Evolutionary conservation across 1,140 invertebrate species (phyloP).

Genomic region (Paracyclopina nana): DNA sequence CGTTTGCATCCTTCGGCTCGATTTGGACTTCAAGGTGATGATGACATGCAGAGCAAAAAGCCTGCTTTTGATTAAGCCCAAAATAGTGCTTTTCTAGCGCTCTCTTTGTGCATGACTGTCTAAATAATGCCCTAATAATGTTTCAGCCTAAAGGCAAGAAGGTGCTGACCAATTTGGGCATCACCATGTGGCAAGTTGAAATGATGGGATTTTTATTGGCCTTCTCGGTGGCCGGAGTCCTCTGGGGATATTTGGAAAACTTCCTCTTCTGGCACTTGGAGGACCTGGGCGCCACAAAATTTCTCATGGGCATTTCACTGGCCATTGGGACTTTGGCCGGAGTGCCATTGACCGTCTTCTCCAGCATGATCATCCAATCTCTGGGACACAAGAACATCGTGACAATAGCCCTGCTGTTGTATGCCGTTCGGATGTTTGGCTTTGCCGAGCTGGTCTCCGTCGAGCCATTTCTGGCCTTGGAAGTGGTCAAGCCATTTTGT

Average conservation of each 20-base stretch:
- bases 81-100: too few relatives aligned
- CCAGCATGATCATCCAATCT: slow-evolving; percentile 51
- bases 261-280: slow-evolving; percentile 69
- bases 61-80: too few relatives aligned
- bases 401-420: slow-evolving; percentile 53
- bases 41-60: too few relatives aligned
- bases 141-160: slow-evolving; percentile 44
- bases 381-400: slow-evolving; percentile 62
- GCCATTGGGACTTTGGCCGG: slow-evolving; percentile 54
- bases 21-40: slow-evolving; percentile 59
- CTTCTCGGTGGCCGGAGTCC: slow-evolving; percentile 36
- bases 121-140: too few relatives aligned
- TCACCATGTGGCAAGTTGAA: slow-evolving; percentile 47
- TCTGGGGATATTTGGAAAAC: slow-evolving; percentile 63
- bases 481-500: slow-evolving; percentile 59
- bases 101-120: too few relatives aligned
- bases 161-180: slow-evolving; percentile 45
- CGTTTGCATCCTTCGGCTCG: slow-evolving; percentile 45
- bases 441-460: slow-evolving; percentile 61
- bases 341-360: slow-evolving; percentile 49
- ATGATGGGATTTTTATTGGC: slow-evolving; percentile 43
- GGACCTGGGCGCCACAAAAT: slow-evolving; percentile 51
- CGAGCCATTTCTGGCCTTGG: slow-evolving; percentile 57
- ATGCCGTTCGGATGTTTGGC: slow-evolving; percentile 46
- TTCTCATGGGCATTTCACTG: slow-evolving; percentile 61